These are phyloP conservation scores for Netelia melanura DNA, from an alignment of 2,888 invertebrate genomes.

Conservation along the genomic window DNA sequence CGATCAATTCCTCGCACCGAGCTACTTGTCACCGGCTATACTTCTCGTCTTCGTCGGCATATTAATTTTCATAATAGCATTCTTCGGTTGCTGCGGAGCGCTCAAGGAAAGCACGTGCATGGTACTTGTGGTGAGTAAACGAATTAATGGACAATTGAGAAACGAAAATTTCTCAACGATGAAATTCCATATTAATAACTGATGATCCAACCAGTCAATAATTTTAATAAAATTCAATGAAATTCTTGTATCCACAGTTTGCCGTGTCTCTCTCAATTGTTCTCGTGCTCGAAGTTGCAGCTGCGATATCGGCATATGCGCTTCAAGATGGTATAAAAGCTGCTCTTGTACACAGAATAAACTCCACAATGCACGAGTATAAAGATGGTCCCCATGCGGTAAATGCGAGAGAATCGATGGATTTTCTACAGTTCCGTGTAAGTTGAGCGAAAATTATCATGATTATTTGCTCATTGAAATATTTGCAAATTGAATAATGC, in stretches of 20 bases:
- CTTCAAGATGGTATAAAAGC: conserved; percentile 84
- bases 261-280: conserved; percentile 86
- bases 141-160: background rate
- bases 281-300: conserved; percentile 87
- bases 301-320: conserved; percentile 87
- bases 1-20: conserved; percentile 87
- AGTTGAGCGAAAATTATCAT: conserved; percentile 71
- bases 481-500: background rate
- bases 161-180: background rate
- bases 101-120: conserved; percentile 91
- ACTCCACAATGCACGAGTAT: conserved; percentile 82
- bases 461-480: background rate
- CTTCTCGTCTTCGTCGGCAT: conserved; percentile 91
- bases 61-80: conserved; percentile 91
- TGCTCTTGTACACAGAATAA: conserved; percentile 85
- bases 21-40: conserved; percentile 91
- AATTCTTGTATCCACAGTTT: conserved; percentile 84
- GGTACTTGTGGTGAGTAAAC: conserved; percentile 86
- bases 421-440: conserved; percentile 87
- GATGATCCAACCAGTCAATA: no score
- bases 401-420: conserved; percentile 79
- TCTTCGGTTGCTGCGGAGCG: conserved; percentile 93
- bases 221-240: no score
- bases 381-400: conserved; percentile 85
- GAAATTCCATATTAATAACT: background rate